Evolutionary conservation across 2,888 invertebrate species (phyloP).

Genomic region (Sympetrum striolatum): DNA sequence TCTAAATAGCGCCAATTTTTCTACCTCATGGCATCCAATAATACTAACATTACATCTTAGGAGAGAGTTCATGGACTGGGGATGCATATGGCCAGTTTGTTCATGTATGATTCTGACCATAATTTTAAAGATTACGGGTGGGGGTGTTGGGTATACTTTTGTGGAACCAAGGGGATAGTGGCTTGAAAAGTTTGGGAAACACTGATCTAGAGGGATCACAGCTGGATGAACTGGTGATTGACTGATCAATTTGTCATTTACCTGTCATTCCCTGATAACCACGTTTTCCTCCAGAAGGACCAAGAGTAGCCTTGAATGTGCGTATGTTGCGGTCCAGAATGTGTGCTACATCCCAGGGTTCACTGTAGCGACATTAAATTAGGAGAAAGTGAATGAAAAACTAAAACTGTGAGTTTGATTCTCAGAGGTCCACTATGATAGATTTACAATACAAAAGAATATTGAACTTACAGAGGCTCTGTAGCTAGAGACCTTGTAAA

Average conservation of each 20-base stretch:
- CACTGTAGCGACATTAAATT: constrained; percentile 52
- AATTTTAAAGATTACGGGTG: too few relatives aligned
- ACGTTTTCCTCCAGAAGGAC: constrained; percentile 81
- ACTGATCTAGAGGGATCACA: too few relatives aligned
- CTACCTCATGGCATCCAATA: too few relatives aligned
- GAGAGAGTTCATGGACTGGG: too few relatives aligned
- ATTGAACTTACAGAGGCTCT: constrained; percentile 52
- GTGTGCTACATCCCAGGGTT: constrained; percentile 62
- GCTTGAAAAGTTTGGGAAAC: too few relatives aligned
- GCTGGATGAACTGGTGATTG: too few relatives aligned
- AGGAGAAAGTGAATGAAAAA: neutral
- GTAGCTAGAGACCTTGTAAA: constrained; percentile 65
- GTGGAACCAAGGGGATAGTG: too few relatives aligned
- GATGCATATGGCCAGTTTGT: too few relatives aligned
- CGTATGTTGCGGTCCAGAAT: constrained; percentile 69
- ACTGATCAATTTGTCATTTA: constrained; percentile 52
- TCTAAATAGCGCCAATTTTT: neutral
- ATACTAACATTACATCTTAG: too few relatives aligned
- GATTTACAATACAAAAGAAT: neutral
- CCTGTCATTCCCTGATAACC: constrained; percentile 79
- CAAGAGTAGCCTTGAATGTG: constrained; percentile 80
- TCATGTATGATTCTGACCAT: too few relatives aligned
- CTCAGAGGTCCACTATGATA: neutral
- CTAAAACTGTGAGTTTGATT: neutral
- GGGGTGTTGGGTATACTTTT: too few relatives aligned